Base-by-base conservation (phyloP, 2,113 vertebrate species). In the Bettongia penicillata region DNA sequence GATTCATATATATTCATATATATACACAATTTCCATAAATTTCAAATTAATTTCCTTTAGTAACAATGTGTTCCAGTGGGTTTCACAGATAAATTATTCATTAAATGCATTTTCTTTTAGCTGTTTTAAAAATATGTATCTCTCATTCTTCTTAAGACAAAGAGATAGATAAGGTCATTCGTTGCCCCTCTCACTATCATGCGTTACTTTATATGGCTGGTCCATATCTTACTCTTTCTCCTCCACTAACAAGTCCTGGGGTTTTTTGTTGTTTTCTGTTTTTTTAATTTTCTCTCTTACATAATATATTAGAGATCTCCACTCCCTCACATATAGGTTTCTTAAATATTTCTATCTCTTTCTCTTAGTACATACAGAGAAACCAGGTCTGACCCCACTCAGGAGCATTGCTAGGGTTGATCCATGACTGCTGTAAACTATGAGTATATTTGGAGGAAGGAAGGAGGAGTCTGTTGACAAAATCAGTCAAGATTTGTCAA, bases 11-110 rank as follows among this genome's bases (percentile, higher is more conserved):
- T 50, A 94, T 91, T n/a, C n/a, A 90, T 48, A 49, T 12, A 51
- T 51, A 94, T 91, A 49, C 37, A 43, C 89, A 8, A 43, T 53
- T 28, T 49, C 94, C 84, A 91, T 93, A 55, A 37, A 95, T 96
- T 97, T 98, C 53, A 91, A 96, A 91, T 95, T 94, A 95, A 95
- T 53, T 94, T 94, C 24, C 43, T 95, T 95, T 93, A 89, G 91
- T 49, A 96, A 92, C 91, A 68, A 28, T 31, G 6, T 51, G 48
- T 4, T 51, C 6, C 61, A 94, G 47, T 50, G 68, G 26, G 5
- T 94, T 97, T 96, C 51, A 90, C 14, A 52, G 43, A 61, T 91
- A 95, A 96, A 61, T 51, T 94, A 48, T 50, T 93, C 89, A 91
- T 50, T 51, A 92, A 57, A 11, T 84, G 12, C 25, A 91, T 53